Evolutionary conservation across 2,888 invertebrate genomes (phyloP), one percentile per base, ranked within the genome.

Genomic region (Agonopterix subpropinquella): DNA sequence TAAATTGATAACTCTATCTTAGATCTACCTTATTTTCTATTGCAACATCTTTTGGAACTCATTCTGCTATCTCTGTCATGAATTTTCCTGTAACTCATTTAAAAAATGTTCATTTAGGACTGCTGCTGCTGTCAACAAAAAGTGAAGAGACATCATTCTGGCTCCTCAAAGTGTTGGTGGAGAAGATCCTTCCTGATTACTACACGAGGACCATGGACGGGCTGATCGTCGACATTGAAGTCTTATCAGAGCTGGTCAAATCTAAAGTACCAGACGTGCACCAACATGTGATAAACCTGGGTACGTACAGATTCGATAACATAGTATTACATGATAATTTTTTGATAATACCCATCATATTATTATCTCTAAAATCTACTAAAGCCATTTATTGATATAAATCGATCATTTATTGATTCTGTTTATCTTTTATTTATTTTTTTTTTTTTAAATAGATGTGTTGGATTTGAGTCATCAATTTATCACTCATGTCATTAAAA

Each of bases 131-230:
- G 56, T 93, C 96, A 36, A 95, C 97, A 18, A 95, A 96, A 80
- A 94, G 92, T 80, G 97, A 98, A 78, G 97, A 98, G 78, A 93
- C 92, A 54, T 93, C 96, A 44, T 98, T 98, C 86, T 98, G 98
- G 98, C 85, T 98, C 49, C 88, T 98, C 48, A 96, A 96, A 86
- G 92, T 93, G n/a, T 86, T 98, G 58, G 93, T 97, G 7, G 96
- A 96, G 70, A 91, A 92, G 65, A 95, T 96, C 64, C 89, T 97
- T 53, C 97, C 97, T 8, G 94, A 95, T 57, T 98, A 97, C 87
- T 98, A 98, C 77, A 93, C 95, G 13, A 92, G 91, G 60, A 96
- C 94, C 51, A 97, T 98, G 98, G 92, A 93, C 48, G 97, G 97
- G 47, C 89, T 98, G 45, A 91, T 97, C 47, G 93, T 94, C 45